phyloP scores from a whole-genome alignment of 2,113 vertebrate species.

The Brachyhypopomus gauderio region DNA sequence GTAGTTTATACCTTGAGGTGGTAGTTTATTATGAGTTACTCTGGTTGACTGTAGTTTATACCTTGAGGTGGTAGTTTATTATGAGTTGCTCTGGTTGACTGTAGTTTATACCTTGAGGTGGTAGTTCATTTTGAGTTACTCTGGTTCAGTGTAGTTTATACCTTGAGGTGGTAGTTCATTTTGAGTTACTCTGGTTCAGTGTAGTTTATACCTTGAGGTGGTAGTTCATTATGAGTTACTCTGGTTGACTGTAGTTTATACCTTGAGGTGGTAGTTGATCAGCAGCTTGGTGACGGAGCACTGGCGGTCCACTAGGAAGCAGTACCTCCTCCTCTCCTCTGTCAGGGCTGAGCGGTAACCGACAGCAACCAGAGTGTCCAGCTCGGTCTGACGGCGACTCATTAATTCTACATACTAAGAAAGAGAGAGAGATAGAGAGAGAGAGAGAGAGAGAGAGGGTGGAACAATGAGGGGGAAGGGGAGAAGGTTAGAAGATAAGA shows the following conservation, averaged over 20 bases:
- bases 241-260: constrained; percentile 42
- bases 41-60: not conserved
- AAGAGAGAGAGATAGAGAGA: constrained; percentile 15
- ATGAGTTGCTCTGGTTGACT: not conserved
- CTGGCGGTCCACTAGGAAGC: constrained; percentile 84
- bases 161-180: not conserved
- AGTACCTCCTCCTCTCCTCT: constrained; percentile 82
- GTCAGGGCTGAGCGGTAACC: constrained; percentile 83
- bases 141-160: not conserved
- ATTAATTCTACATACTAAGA: constrained; percentile 83
- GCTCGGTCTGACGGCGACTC: constrained; percentile 80
- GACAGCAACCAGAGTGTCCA: constrained; percentile 79
- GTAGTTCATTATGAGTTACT: not conserved
- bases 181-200: not conserved
- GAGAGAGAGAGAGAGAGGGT: not conserved
- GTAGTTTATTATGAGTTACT: constrained; percentile 65
- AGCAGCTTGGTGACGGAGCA: constrained; percentile 84
- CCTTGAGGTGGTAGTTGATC: constrained; percentile 83
- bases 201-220: too few species aligned
- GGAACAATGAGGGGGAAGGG: not conserved
- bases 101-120: not conserved
- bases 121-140: not conserved
- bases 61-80: not conserved
- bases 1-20: constrained; percentile 77
- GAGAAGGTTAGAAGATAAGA: too few species aligned